phyloP scores from a whole-genome alignment of 2,797 vertebrate genomes.

The Allenopithecus nigroviridis region DNA sequence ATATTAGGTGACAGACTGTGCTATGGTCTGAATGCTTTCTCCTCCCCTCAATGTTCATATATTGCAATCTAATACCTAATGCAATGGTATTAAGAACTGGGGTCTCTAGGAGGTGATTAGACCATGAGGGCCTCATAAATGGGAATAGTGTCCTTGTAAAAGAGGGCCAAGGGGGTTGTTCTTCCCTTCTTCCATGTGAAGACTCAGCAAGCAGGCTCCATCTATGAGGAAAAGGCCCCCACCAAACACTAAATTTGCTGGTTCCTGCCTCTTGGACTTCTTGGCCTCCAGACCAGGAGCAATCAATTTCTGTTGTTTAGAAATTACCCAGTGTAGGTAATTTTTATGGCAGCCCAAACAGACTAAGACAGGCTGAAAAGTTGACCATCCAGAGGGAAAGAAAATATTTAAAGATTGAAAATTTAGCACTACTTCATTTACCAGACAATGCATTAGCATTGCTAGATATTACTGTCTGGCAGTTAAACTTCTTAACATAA shows the following conservation, averaged over 20 bases:
- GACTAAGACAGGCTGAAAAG: not conserved
- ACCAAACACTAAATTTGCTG: not conserved
- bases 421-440: not conserved
- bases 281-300: not conserved
- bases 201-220: not conserved
- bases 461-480: not conserved
- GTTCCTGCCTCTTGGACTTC: not conserved
- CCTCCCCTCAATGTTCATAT: not conserved
- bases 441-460: not conserved
- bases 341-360: not conserved
- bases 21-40: not conserved
- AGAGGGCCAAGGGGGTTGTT: not conserved
- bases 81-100: not conserved
- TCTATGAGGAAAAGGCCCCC: not conserved
- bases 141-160: not conserved
- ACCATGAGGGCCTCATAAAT: not conserved
- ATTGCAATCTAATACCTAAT: not conserved
- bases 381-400: not conserved
- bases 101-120: not conserved
- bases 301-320: not conserved
- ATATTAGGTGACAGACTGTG: not conserved
- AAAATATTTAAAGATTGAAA: constrained; percentile 36
- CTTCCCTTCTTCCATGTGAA: not conserved
- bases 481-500: not conserved
- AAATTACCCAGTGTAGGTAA: not conserved